Conservation (phyloP, 2,888 invertebrate genomes). For the Exocentrus adspersus region DNA sequence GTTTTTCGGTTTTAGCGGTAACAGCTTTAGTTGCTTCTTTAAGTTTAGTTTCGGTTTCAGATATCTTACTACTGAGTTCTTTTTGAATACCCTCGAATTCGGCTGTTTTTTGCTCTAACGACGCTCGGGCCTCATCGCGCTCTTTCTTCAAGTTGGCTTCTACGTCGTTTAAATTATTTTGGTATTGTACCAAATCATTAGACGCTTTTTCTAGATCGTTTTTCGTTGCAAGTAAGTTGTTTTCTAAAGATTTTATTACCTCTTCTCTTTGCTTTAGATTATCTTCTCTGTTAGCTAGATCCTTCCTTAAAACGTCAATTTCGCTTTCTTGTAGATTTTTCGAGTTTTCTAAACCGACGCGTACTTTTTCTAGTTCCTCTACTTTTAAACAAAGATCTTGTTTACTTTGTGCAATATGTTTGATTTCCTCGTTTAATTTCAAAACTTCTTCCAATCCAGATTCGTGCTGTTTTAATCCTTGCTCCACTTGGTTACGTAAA, state of each 20-base stretch:
- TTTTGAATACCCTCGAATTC: slow-evolving; percentile 57
- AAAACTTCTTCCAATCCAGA: slow-evolving; percentile 22
- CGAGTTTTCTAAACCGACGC: slow-evolving; percentile 26
- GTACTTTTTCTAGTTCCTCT: slow-evolving; percentile 27
- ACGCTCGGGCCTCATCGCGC: slow-evolving; percentile 56
- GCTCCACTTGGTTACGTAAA: slow-evolving; percentile 30
- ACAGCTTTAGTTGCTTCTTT: slow-evolving; percentile 62
- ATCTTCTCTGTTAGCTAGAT: slow-evolving; percentile 28
- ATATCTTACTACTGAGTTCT: slow-evolving; percentile 42
- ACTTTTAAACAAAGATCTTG: slow-evolving; percentile 25
- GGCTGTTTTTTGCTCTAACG: slow-evolving; percentile 54
- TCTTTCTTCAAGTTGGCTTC: slow-evolving; percentile 54
- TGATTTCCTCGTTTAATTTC: slow-evolving; percentile 32
- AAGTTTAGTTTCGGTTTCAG: slow-evolving; percentile 48
- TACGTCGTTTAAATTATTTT: slow-evolving; percentile 53
- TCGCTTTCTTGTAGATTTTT: slow-evolving; percentile 33
- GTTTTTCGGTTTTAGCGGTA: slow-evolving; percentile 33
- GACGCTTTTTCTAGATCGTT: slow-evolving; percentile 47
- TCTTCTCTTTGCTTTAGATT: slow-evolving; percentile 51
- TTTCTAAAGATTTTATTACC: slow-evolving; percentile 54
- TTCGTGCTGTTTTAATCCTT: slow-evolving; percentile 19
- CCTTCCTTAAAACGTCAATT: slow-evolving; percentile 30
- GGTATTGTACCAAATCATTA: slow-evolving; percentile 57
- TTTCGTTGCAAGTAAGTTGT: slow-evolving; percentile 55
- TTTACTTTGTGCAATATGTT: slow-evolving; percentile 18